Base-by-base conservation (phyloP, 2,888 invertebrate genomes). In the Tachystola acroxantha region DNA sequence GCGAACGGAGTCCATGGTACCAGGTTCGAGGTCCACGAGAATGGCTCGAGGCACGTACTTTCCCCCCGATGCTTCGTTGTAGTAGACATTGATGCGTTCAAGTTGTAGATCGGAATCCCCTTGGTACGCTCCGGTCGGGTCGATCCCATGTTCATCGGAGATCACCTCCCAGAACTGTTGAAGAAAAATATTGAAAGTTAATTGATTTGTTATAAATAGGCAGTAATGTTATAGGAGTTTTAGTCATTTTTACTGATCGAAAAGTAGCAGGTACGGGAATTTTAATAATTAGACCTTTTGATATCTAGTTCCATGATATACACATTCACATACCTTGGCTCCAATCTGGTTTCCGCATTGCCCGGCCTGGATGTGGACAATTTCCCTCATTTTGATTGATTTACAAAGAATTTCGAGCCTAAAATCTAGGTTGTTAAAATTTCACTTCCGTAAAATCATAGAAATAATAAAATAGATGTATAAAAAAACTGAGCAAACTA, bases 311-410 rank as follows among this genome's bases (percentile, higher is more conserved):
- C n/a, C n/a, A n/a, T n/a, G n/a, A n/a, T n/a, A n/a, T n/a, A n/a
- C n/a, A n/a, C n/a, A n/a, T n/a, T n/a, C n/a, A 32, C 11, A 7
- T 64, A 88, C 88, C 82, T 86, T 88, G 60, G 88, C 86, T 78
- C 94, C 94, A 67, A 94, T 94, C 86, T 94, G 94, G 88, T 94
- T 94, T 48, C 94, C 94, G 86, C 94, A 94, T 74, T 94, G 94
- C 60, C 94, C 94, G 65, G 92, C 93, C 74, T 94, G 94, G 48
- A 94, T 81, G 64, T 94, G 94, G 54, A 94, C 93, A 76, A 94
- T 94, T 89, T 94, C 94, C 86, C 94, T 91, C 94, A 94, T 94
- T 63, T 85, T 89, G 76, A 24, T 26, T 30, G 25, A 10, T 36
- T 82, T 53, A 73, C 71, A 42, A 53, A 46, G 4, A 73, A 76